phyloP scores from a whole-genome alignment of 2,113 vertebrate genomes.

The Microtus montanus region DNA sequence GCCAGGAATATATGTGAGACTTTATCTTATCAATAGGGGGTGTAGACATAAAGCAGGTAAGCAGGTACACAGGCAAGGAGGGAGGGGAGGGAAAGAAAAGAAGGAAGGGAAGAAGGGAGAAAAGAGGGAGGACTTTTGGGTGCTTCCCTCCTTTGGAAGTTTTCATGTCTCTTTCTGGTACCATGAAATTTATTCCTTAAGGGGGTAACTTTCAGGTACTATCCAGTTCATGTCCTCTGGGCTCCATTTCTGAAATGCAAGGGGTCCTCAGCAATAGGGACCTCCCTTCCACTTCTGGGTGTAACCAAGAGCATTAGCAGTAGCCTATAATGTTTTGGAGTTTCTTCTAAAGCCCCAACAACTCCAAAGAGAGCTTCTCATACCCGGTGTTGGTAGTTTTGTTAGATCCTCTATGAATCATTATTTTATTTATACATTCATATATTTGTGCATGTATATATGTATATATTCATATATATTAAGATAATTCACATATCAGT shows the following conservation, averaged over 20 bases:
- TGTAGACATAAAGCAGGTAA: not conserved
- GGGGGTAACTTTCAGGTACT: not conserved
- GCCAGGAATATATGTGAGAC: not conserved
- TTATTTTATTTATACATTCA: not conserved
- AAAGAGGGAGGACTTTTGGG: not conserved
- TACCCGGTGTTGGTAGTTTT: not conserved
- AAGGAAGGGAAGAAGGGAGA: rapidly evolving
- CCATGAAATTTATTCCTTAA: not conserved
- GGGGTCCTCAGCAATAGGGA: not conserved
- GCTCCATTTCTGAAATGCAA: not conserved
- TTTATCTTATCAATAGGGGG: too few relatives aligned
- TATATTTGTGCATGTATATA: not conserved
- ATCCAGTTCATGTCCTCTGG: not conserved
- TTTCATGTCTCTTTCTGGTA: not conserved
- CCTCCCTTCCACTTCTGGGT: not conserved
- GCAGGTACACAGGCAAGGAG: not conserved
- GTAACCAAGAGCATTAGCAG: not conserved
- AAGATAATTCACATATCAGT: not conserved
- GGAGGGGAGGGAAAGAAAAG: too few relatives aligned
- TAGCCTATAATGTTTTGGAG: not conserved
- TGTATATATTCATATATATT: not conserved
- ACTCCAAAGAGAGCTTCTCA: not conserved
- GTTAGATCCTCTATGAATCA: not conserved
- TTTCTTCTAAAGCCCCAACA: not conserved
- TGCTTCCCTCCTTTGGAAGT: not conserved